A percentile compares a stretch with the other conserved stretches of the same genome.
Evolutionary conservation across 2,797 vertebrate genomes (phyloP).

Genomic region (Protosalanx chinensis): DNA sequence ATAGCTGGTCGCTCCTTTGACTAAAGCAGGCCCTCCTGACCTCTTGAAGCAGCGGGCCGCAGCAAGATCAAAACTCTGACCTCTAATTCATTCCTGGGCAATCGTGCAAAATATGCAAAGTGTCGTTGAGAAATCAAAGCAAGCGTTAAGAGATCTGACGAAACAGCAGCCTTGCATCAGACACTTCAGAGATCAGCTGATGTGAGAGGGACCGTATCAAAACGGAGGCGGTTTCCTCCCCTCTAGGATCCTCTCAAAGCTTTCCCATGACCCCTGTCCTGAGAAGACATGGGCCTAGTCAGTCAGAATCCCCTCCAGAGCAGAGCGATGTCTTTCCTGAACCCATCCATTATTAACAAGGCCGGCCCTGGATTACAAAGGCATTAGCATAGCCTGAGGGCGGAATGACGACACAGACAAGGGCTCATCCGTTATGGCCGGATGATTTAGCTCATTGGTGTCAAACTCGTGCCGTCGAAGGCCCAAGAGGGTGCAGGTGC

Average conservation of each 20-base stretch:
- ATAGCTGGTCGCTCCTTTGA: neutral
- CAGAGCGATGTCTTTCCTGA: constrained; percentile 28
- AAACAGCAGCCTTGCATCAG: neutral
- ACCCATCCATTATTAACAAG: constrained; percentile 47
- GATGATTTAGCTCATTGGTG: too few species aligned
- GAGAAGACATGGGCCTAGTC: neutral
- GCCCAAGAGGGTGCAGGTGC: too few species aligned
- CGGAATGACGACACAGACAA: neutral
- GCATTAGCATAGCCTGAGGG: constrained; percentile 19
- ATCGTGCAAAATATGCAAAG: constrained; percentile 24
- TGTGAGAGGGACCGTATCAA: neutral
- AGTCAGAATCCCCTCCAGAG: constrained; percentile 7
- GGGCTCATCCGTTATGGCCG: neutral
- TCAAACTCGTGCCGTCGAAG: too few species aligned
- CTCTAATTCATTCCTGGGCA: constrained; percentile 17
- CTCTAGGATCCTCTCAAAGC: neutral
- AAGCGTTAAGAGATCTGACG: constrained; percentile 10
- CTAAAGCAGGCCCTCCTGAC: neutral
- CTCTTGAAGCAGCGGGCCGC: neutral
- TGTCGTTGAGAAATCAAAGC: constrained; percentile 24
- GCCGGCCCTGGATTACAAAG: constrained; percentile 25
- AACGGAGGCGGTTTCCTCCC: constrained; percentile 6
- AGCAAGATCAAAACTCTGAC: constrained; percentile 9
- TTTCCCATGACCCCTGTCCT: neutral
- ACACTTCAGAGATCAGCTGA: neutral